Evolutionary conservation across 2,888 invertebrate species (phyloP), one percentile per base, ranked within the genome.

Genomic region (Orchesellides sinensis): DNA sequence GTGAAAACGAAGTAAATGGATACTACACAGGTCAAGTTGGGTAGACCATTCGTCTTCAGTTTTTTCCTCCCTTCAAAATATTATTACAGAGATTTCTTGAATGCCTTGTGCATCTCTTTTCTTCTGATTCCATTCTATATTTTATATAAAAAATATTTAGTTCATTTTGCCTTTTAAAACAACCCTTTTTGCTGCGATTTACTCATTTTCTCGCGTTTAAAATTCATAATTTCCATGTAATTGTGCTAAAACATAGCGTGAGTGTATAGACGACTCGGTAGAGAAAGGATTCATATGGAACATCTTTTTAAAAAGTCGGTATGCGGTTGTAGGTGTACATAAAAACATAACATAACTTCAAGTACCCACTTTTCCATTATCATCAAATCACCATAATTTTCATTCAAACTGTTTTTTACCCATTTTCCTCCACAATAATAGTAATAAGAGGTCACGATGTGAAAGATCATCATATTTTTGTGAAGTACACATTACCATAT

Each of bases 391-490:
- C n/a, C 54, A 10, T 10, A 35, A n/a, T 69, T 69, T 32, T 25
- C 1, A 6, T n/a, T n/a, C n/a, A n/a, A n/a, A n/a, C n/a, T 54
- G 4, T 54, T 12, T 2, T 21, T 12, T 12, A 19, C 54, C 54
- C 12, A 29, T 25, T 61, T 61, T 1, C 29, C 35, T 63, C 19
- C 35, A n/a, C 21, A 77, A 45, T 49, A 47, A 68, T 45, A 56
- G 68, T 59, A 81, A 69, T 73, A 69, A 61, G 81, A 75, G 77
- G 72, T 72, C 78, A 83, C 84, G 69, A 78, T 68, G 25, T 40
- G 66, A 45, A 47, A 40, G 66, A 45, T 66, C 66, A 47, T 66
- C 45, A 47, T 59, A 14, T 54, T 59, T 3, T 52, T 12, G 5
- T 12, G 6, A 35, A 35, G 12, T 35, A 49, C 12, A 25, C 56